These are phyloP conservation scores for Anthrax anthrax DNA, from an alignment of 2,888 invertebrate species.

Conservation along the genomic window DNA sequence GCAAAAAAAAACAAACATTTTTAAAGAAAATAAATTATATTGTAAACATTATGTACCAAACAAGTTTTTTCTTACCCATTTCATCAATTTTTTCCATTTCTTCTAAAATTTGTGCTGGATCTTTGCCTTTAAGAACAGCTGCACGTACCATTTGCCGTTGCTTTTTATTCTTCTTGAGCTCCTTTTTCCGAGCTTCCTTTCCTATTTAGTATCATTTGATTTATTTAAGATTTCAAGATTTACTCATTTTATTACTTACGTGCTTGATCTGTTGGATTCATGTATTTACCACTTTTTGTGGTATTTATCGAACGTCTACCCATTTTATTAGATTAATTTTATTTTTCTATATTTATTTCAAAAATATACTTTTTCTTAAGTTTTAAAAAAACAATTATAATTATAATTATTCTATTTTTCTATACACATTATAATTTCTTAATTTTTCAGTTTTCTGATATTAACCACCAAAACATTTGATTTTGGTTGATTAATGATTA, in stretches of 20 bases:
- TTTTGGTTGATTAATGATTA: no score
- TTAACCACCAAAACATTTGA: no score
- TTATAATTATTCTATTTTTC: no score
- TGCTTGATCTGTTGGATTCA: conserved; percentile 99
- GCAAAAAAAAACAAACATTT: conserved; percentile 18
- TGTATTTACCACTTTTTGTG: conserved; percentile 99
- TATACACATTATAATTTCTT: no score
- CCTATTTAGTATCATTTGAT: conserved; percentile 39
- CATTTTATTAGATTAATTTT: conserved; percentile 46
- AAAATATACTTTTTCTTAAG: no score
- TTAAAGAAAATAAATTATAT: no score
- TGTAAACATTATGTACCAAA: neutral
- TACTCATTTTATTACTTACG: conserved; percentile 48
- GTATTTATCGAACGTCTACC: conserved; percentile 94
- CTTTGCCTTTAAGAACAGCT: conserved; percentile 94
- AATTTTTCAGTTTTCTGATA: no score
- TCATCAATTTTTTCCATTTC: conserved; percentile 97
- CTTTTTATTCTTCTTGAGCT: conserved; percentile 95
- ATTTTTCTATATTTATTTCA: no score
- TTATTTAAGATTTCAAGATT: neutral
- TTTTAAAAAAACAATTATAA: no score
- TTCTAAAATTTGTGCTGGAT: conserved; percentile 85
- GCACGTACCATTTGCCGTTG: conserved; percentile 92
- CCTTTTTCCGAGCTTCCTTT: conserved; percentile 93
- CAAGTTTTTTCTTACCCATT: conserved; percentile 58